A percentile compares a stretch with the other conserved stretches of the same genome.
phyloP scores from a whole-genome alignment of 2,888 invertebrate genomes.

The Epistrophe eligans region DNA sequence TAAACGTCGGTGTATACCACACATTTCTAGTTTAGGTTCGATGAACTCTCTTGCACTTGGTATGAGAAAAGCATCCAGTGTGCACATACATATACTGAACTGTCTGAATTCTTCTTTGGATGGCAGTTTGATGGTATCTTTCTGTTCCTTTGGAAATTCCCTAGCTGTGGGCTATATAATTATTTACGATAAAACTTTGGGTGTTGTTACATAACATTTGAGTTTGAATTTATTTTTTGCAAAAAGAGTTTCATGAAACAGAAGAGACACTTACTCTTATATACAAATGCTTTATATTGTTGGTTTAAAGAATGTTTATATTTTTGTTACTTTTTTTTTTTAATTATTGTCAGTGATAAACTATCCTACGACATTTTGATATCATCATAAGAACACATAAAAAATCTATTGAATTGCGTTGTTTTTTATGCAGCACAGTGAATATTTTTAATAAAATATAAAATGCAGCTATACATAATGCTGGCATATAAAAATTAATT shows the following conservation, averaged over 20 bases:
- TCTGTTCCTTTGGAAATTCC: constrained; percentile 43
- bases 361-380: too few relatives aligned
- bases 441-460: too few relatives aligned
- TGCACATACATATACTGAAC: constrained; percentile 13
- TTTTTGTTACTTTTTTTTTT: too few relatives aligned
- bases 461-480: too few relatives aligned
- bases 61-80: constrained; percentile 60
- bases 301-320: too few relatives aligned
- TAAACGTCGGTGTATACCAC: constrained; percentile 33
- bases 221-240: neutral
- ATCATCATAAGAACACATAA: too few relatives aligned
- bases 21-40: constrained; percentile 51
- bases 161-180: constrained; percentile 63
- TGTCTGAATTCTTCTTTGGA: constrained; percentile 44
- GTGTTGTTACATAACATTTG: constrained; percentile 52
- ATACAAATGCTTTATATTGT: too few relatives aligned
- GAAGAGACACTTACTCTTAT: neutral
- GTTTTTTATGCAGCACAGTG: too few relatives aligned
- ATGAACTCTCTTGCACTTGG: constrained; percentile 61
- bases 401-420: too few relatives aligned
- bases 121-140: constrained; percentile 51
- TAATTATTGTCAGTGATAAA: too few relatives aligned
- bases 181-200: constrained; percentile 59
- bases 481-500: too few relatives aligned
- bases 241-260: neutral